Percentiles rank a stretch among this genome's conserved stretches.
Conservation (phyloP, 64 coral and sea anemone genomes). For the Actinia tenebrosa region DNA sequence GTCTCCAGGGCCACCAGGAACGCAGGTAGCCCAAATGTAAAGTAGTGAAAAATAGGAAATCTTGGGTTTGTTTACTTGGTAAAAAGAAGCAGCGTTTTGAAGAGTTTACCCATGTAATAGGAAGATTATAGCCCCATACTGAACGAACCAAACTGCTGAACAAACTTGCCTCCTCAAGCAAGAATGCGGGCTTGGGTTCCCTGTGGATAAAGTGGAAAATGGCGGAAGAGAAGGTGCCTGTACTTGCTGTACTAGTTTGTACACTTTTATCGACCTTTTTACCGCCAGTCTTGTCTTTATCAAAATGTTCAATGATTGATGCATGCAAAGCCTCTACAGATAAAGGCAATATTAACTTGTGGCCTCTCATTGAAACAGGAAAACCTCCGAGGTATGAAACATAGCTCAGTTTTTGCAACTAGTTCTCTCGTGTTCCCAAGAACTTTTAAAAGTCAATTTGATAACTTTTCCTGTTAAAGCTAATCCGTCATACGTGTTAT, state of each 20-base stretch:
- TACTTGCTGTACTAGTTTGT: neutral
- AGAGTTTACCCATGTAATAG: too few species aligned
- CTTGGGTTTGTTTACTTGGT: too few species aligned
- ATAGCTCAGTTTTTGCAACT: neutral
- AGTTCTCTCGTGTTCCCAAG: too few species aligned
- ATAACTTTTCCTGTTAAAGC: too few species aligned
- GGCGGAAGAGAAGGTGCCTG: neutral
- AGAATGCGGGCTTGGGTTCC: neutral
- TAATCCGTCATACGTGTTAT: too few species aligned
- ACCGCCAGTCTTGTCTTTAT: neutral
- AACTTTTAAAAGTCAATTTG: too few species aligned
- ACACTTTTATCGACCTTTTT: neutral
- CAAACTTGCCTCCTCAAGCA: too few species aligned
- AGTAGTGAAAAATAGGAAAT: too few species aligned
- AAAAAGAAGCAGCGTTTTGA: too few species aligned
- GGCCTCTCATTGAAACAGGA: neutral
- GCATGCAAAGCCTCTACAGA: slow-evolving; percentile 20
- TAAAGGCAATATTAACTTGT: slow-evolving; percentile 33
- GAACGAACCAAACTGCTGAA: too few species aligned
- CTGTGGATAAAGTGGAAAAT: slow-evolving; percentile 5
- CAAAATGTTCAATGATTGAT: slow-evolving; percentile 16
- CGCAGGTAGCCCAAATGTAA: neutral
- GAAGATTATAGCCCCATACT: too few species aligned
- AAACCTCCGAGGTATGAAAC: slow-evolving; percentile 22
- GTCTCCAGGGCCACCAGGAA: neutral